Base-by-base conservation (phyloP, 2,888 invertebrate species). In the Listrodromus nycthemerus region DNA sequence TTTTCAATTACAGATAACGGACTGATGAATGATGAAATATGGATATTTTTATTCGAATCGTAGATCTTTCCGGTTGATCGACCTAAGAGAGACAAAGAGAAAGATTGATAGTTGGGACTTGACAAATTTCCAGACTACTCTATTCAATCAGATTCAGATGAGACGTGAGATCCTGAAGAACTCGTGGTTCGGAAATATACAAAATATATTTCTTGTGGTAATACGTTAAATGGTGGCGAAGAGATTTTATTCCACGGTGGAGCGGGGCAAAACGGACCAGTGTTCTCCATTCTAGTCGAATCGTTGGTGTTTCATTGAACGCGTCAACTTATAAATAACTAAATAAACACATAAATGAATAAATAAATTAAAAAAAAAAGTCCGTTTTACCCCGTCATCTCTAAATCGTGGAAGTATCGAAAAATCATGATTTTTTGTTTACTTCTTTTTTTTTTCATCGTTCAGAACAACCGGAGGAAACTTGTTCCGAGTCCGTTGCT, bases 401-500 rank as follows among this genome's bases (percentile, higher is more conserved):
- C 10, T 5, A 5, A 37, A 10, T 10, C 0, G 0, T 8, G 7
- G 10, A 37, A 1, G 37, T 8, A 37, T 37, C 37, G n/a, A 30
- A 0, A 10, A 74, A n/a, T 78, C 10, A 7, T 67, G 16, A 48
- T 48, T 48, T 48, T 16, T 48, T 13, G n/a, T 48, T 41, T 48
- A 48, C 33, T 1, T 8, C 1, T 52, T n/a, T 21, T 21, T 50
- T n/a, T n/a, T 52, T 52, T 52, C 21, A 3, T 1, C 21, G 4
- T 84, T 89, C 93, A 96, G 94, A 97, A 96, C 10, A 95, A 94
- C 84, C 96, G 95, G 90, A 96, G 95, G 90, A 95, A 95, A 82
- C 94, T 95, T 82, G 94, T 97, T 66, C 97, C 97, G 0, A 95
- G 96, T 89, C 95, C 96, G 0, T 94, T 95, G 75, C 95, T 96